phyloP scores from a whole-genome alignment of 2,888 invertebrate genomes.

The Prosapia bicincta region DNA sequence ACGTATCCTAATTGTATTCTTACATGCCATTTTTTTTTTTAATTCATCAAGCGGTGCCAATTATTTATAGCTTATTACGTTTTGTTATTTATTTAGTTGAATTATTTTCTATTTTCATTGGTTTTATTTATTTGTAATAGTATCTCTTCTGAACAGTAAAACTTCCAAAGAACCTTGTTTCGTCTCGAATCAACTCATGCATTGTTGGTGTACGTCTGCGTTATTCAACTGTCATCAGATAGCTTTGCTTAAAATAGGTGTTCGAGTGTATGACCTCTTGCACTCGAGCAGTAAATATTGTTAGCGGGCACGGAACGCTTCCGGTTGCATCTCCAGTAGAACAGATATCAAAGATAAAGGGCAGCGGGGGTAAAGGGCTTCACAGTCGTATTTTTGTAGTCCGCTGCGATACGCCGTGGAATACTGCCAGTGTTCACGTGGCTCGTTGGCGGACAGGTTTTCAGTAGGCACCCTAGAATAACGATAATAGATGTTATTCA shows the following conservation, averaged over 20 bases:
- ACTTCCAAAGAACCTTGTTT: too few species aligned
- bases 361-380: slow-evolving; percentile 32
- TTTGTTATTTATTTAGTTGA: too few species aligned
- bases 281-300: background rate
- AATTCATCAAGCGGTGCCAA: too few species aligned
- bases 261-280: background rate
- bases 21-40: too few species aligned
- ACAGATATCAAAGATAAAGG: slow-evolving; percentile 29
- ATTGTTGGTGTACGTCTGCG: too few species aligned
- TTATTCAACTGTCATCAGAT: background rate
- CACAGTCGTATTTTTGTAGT: slow-evolving; percentile 28
- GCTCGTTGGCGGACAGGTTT: slow-evolving; percentile 17
- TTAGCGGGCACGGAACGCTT: background rate
- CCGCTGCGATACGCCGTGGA: slow-evolving; percentile 32
- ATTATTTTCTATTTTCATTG: too few species aligned
- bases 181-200: too few species aligned
- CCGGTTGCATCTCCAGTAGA: slow-evolving; percentile 13
- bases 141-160: too few species aligned
- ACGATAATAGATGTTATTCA: background rate
- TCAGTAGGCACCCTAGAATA: slow-evolving; percentile 31
- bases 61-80: too few species aligned
- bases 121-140: too few species aligned
- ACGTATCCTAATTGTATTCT: too few species aligned
- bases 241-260: background rate
- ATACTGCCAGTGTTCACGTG: slow-evolving; percentile 33